A percentile compares a stretch with the other conserved stretches of the same genome.
phyloP scores from a whole-genome alignment of 2,797 vertebrate species.

The Sebastes goodei region DNA sequence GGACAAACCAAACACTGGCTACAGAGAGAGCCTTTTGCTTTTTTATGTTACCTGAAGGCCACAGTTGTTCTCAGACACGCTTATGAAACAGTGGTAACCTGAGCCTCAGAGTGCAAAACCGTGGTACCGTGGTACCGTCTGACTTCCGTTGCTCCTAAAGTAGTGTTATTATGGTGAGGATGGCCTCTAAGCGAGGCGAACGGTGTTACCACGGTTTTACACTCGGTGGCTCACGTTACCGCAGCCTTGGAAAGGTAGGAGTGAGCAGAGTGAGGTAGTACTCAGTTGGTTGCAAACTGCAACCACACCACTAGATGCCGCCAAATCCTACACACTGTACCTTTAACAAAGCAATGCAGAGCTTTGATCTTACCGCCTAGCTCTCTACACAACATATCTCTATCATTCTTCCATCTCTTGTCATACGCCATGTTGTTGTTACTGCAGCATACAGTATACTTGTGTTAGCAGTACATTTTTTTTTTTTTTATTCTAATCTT shows the following conservation, averaged over 20 bases:
- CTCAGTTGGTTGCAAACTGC: not conserved
- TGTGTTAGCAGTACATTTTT: not conserved
- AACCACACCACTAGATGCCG: not conserved
- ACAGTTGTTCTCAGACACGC: not conserved
- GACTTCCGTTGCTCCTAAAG: no score
- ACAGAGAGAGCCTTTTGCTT: not conserved
- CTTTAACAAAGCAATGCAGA: not conserved
- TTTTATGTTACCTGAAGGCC: not conserved
- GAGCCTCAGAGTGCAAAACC: not conserved
- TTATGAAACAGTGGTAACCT: not conserved
- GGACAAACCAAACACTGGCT: not conserved
- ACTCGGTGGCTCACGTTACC: not conserved
- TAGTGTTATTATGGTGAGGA: no score
- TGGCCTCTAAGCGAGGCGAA: no score
- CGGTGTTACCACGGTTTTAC: no score
- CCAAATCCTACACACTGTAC: not conserved
- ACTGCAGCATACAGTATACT: not conserved
- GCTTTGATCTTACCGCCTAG: not conserved
- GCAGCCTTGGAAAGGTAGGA: not conserved
- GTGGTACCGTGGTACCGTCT: not conserved
- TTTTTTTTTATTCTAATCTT: not conserved
- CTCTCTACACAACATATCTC: not conserved
- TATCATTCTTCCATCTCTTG: not conserved
- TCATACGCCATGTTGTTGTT: not conserved
- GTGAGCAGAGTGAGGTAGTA: not conserved